Percentiles rank a stretch among this genome's conserved stretches.
Conservation (phyloP, 2,113 vertebrate species). For the Carassius gibelio region DNA sequence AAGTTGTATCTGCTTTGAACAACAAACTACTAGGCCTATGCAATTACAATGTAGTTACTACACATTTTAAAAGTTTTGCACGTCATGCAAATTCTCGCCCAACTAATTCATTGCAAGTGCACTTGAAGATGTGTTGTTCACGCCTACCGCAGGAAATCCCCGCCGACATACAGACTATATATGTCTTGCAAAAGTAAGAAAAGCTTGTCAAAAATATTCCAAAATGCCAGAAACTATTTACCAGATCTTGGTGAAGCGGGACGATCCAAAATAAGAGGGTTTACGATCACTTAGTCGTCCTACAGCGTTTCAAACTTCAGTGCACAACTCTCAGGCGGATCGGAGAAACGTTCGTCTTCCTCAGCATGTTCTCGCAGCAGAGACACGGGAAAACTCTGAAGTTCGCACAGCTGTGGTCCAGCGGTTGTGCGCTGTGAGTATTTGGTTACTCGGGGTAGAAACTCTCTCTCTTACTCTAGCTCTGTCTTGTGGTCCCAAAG, state of each 20-base stretch:
- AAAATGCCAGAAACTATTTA: slow-evolving; percentile 48
- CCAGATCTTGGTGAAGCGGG: slow-evolving; percentile 55
- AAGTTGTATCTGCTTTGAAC: neutral
- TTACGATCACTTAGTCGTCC: slow-evolving; percentile 29
- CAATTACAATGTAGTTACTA: neutral
- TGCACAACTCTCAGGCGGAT: slow-evolving; percentile 42
- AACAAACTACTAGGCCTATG: neutral
- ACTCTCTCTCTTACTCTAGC: slow-evolving; percentile 64
- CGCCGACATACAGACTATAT: neutral
- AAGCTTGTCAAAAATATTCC: slow-evolving; percentile 3
- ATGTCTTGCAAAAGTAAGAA: neutral
- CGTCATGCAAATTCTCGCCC: neutral
- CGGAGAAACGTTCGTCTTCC: slow-evolving; percentile 36
- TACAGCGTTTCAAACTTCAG: slow-evolving; percentile 35
- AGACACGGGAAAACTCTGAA: slow-evolving; percentile 36
- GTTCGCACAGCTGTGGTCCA: slow-evolving; percentile 47
- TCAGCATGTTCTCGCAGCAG: slow-evolving; percentile 58
- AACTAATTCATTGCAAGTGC: neutral
- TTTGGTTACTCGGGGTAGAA: slow-evolving; percentile 59
- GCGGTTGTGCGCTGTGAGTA: slow-evolving; percentile 37
- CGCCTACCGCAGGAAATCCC: neutral
- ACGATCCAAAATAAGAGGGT: slow-evolving; percentile 27
- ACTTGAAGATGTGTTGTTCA: neutral
- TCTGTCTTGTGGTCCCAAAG: slow-evolving; percentile 77
- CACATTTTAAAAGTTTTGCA: neutral